These are phyloP conservation scores for Drosophila tripunctata DNA, from an alignment of 2,888 invertebrate genomes.

Conservation along the genomic window DNA sequence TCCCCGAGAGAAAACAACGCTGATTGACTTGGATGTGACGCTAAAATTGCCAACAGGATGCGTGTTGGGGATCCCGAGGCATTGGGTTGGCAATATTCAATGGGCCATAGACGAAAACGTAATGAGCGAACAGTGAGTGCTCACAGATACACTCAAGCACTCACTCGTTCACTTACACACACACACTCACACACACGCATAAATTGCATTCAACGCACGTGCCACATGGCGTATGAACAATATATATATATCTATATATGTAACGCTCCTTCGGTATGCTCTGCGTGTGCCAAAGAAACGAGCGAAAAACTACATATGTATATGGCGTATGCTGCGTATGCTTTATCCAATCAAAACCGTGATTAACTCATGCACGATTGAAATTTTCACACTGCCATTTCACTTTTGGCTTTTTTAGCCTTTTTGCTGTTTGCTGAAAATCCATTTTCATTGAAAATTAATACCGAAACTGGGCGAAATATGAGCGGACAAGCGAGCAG, in stretches of 20 bases:
- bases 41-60: conserved; percentile 14
- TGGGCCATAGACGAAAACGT: conserved; percentile 30
- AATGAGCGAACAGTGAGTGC: conserved; percentile 28
- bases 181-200: background rate
- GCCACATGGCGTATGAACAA: conserved; percentile 60
- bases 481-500: background rate
- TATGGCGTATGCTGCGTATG: conserved; percentile 4
- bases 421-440: background rate
- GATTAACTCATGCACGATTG: conserved; percentile 20
- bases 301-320: too few relatives aligned
- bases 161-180: background rate
- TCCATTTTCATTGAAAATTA: conserved; percentile 2
- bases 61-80: conserved; percentile 22
- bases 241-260: conserved; percentile 16
- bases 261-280: conserved; percentile 6
- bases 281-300: conserved; percentile 8
- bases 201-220: conserved; percentile 64
- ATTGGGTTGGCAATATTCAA: conserved; percentile 35
- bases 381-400: conserved; percentile 10
- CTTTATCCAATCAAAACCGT: conserved; percentile 13
- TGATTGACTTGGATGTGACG: conserved; percentile 58
- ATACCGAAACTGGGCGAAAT: background rate
- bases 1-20: conserved; percentile 26
- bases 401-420: background rate
- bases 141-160: background rate